Percentiles rank a stretch among this genome's conserved stretches.
These are phyloP conservation scores for Panopea generosa DNA, from an alignment of 2,888 invertebrate genomes.

Conservation along the genomic window DNA sequence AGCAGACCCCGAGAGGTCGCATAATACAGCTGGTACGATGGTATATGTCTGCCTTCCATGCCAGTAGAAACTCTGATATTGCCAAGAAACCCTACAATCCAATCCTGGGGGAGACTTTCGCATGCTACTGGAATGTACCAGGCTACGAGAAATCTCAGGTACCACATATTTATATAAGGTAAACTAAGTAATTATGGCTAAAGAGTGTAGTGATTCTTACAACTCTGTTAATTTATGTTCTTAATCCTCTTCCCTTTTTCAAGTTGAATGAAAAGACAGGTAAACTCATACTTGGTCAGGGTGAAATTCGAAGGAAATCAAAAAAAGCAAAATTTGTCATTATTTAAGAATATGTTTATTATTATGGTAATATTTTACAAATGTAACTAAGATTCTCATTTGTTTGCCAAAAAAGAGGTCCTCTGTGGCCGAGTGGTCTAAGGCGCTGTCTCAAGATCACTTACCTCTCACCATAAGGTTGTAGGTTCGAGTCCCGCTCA, in stretches of 20 bases:
- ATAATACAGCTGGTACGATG: constrained; percentile 98
- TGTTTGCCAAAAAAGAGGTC: too few relatives aligned
- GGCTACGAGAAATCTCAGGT: constrained; percentile 68
- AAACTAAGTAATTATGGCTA: neutral
- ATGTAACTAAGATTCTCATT: too few relatives aligned
- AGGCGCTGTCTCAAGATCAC: too few relatives aligned
- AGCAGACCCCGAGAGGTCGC: constrained; percentile 93
- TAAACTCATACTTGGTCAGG: too few relatives aligned
- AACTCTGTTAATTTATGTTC: neutral
- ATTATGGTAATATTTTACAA: too few relatives aligned
- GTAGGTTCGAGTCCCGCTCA: too few relatives aligned
- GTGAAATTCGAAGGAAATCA: too few relatives aligned
- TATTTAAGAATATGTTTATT: too few relatives aligned
- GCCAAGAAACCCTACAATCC: constrained; percentile 99
- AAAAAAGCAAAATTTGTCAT: too few relatives aligned
- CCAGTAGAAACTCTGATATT: constrained; percentile 97
- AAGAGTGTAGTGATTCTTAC: neutral
- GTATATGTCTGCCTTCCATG: constrained; percentile 99
- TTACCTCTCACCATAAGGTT: too few relatives aligned
- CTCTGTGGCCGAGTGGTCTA: too few relatives aligned
- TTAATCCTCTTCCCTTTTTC: neutral
- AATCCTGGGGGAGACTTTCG: constrained; percentile 97
- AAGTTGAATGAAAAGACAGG: too few relatives aligned
- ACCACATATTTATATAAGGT: neutral
- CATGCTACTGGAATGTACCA: constrained; percentile 86